A percentile compares a stretch with the other conserved stretches of the same genome.
phyloP scores from a whole-genome alignment of 2,797 vertebrate genomes.

The Petrocephalus schoutedeni region DNA sequence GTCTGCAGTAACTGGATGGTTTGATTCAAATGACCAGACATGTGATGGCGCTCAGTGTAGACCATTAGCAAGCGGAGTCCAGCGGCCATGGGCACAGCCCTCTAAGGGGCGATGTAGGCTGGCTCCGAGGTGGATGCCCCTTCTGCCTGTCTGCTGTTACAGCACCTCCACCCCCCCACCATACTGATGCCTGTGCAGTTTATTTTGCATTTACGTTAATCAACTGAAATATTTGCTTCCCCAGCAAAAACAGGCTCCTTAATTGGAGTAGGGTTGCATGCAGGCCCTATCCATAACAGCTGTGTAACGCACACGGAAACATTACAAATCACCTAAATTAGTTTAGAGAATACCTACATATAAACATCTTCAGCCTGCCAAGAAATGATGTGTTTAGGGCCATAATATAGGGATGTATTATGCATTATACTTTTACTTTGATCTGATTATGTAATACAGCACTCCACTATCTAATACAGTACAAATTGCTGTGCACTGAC shows the following conservation, averaged over 20 bases:
- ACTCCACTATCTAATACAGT: conserved; percentile 46
- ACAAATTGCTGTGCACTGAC: conserved; percentile 32
- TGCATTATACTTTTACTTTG: conserved; percentile 41
- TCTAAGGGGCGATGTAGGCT: conserved; percentile 34
- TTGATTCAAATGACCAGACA: not conserved
- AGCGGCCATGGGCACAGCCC: conserved; percentile 29
- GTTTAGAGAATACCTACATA: conserved; percentile 30
- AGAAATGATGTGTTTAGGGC: conserved; percentile 33
- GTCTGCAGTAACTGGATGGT: too few relatives aligned
- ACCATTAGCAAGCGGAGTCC: conserved; percentile 17
- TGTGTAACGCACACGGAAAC: conserved; percentile 34
- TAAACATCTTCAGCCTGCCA: conserved; percentile 23
- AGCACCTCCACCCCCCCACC: conserved; percentile 32
- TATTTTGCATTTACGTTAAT: conserved; percentile 51
- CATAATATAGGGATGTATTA: conserved; percentile 41
- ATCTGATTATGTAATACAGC: conserved; percentile 43
- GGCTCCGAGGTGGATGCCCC: conserved; percentile 34
- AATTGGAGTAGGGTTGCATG: conserved; percentile 37
- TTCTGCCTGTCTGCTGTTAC: conserved; percentile 40
- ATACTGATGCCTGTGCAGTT: conserved; percentile 52
- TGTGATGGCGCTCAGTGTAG: not conserved
- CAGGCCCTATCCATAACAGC: conserved; percentile 38
- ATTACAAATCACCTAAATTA: conserved; percentile 38
- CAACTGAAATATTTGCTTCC: conserved; percentile 39
- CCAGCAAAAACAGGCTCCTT: conserved; percentile 32